Evolutionary conservation across 2,888 invertebrate genomes (phyloP), one percentile per base, ranked within the genome.

Genomic region (Watsonalla cultraria): DNA sequence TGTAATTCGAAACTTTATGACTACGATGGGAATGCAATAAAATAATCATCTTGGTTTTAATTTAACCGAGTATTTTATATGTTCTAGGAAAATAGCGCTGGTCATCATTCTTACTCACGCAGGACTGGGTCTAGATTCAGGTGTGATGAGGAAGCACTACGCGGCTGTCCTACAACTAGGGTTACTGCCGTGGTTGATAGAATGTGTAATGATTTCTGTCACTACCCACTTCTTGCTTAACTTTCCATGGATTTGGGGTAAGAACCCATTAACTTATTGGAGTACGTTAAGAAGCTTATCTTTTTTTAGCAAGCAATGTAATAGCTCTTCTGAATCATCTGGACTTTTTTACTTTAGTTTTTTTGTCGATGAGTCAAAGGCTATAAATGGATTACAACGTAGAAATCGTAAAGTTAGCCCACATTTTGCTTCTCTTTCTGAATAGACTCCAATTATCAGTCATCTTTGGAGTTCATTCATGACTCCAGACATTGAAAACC

Each of bases 51-150:
- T 24, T 24, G 24, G 24, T 24, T 24, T 24, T 7, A 7, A 37
- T 37, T 7, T 7, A 37, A 7, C 37, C 8, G 7, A 37, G 37
- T 37, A 37, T 45, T 47, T 51, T 6, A 14, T n/a, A 39, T 7
- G 46, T 82, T 81, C 39, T 74, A 96, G 97, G 74, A 95, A 95
- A 91, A 91, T 96, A 51, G 96, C 97, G 0, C 82, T 97, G 69
- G 96, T 96, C 5, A 95, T 97, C 51, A 97, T 97, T 61, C 83
- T 97, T 57, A 95, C 94, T 7, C 86, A 97, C 74, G 97, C 97
- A 51, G 97, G 97, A 2, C 86, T 97, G 52, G 97, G 96, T 59
- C 86, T 97, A 55, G 95, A 97, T 74, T 95, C 96, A 5, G 84
- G 84, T 50, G 95, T 96, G 0, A 83, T 97, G 65, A 93, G 92